A percentile compares a stretch with the other conserved stretches of the same genome.
phyloP scores from a whole-genome alignment of 2,113 vertebrate genomes.

The Pseudopipra pipra region DNA sequence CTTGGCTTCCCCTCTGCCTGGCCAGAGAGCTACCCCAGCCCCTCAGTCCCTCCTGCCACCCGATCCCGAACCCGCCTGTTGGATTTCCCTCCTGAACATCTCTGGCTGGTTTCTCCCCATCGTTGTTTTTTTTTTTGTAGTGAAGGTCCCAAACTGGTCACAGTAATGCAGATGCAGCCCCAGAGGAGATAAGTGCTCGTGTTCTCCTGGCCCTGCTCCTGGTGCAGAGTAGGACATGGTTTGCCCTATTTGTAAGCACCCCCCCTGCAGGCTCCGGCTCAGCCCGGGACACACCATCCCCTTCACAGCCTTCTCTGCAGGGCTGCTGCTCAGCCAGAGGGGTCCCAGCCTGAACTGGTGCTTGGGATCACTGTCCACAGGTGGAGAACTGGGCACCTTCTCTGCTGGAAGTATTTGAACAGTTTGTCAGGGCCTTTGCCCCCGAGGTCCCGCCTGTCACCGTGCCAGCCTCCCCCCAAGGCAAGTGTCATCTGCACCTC shows the following conservation, averaged over 20 bases:
- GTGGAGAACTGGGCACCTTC: background rate
- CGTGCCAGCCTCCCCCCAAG: background rate
- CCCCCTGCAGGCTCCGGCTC: rapidly evolving
- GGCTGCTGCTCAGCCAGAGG: background rate
- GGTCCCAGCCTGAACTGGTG: background rate
- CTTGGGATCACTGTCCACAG: background rate
- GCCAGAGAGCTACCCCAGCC: background rate
- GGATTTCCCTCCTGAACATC: background rate
- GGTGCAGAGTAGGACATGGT: background rate
- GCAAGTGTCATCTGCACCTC: background rate
- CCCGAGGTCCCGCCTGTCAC: background rate
- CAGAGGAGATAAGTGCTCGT: rapidly evolving
- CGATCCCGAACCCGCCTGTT: background rate
- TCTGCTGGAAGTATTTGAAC: background rate
- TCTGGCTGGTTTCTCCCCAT: background rate
- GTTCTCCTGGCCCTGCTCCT: background rate
- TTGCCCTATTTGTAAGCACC: background rate
- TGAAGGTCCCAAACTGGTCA: background rate
- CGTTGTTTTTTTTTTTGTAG: background rate
- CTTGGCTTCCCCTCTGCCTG: background rate
- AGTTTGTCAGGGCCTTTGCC: background rate
- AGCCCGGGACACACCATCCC: background rate
- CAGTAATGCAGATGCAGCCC: background rate
- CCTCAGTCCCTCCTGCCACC: background rate
- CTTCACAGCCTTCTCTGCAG: background rate